phyloP scores from a whole-genome alignment of 2,113 vertebrate genomes.

The Felis catus region F.catus_Fca126_mat1.0 CM031423.1:78879501-78880000 shows the following conservation, averaged over 20 bases:
- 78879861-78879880: background rate
- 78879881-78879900: background rate
- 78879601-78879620: background rate
- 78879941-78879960: accelerated
- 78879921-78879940: background rate
- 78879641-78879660: background rate
- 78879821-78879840: background rate
- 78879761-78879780: background rate
- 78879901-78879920: background rate
- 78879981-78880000: background rate
- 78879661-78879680: background rate
- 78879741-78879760: background rate
- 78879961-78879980: background rate
- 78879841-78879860: background rate
- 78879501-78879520: background rate
- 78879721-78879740: background rate
- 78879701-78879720: background rate
- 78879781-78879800: background rate
- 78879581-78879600: background rate
- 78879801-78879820: background rate
- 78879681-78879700: background rate
- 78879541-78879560: background rate
- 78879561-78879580: background rate
- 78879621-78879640: too few species aligned
- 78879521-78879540: background rate